A percentile compares a stretch with the other conserved stretches of the same genome.
phyloP scores from a whole-genome alignment of 1,140 invertebrate species.

The Diachasma alloeum region DNA sequence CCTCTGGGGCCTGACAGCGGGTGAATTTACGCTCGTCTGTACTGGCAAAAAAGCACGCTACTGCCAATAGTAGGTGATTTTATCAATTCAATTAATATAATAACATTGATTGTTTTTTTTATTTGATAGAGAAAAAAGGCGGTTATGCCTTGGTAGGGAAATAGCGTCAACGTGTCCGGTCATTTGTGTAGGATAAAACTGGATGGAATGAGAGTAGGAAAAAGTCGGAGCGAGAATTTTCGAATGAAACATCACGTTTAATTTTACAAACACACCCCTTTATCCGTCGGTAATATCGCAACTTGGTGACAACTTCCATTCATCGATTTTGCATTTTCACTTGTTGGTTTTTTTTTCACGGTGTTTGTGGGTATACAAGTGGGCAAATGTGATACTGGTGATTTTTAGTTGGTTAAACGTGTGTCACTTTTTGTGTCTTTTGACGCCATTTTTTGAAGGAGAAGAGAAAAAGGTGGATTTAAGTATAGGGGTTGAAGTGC shows the following conservation, averaged over 20 bases:
- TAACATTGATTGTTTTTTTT: not conserved
- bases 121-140: not conserved
- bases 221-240: not conserved
- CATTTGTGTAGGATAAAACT: not conserved
- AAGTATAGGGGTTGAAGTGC: not conserved
- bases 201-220: not conserved
- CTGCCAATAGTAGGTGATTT: not conserved
- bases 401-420: not conserved
- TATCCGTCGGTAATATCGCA: slow-evolving; percentile 20
- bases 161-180: too few species aligned
- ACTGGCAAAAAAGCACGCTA: slow-evolving; percentile 26
- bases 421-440: not conserved
- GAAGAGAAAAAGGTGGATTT: not conserved
- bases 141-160: too few species aligned
- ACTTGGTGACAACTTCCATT: not conserved
- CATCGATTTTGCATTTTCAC: not conserved
- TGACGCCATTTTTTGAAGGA: not conserved
- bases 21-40: slow-evolving; percentile 33
- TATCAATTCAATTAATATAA: not conserved
- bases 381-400: not conserved
- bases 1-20: slow-evolving; percentile 36
- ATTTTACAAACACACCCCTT: slow-evolving; percentile 13
- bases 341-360: not conserved
- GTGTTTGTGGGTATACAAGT: not conserved
- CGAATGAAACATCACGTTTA: slow-evolving; percentile 27